A percentile compares a stretch with the other conserved stretches of the same genome.
phyloP scores from a whole-genome alignment of 2,797 vertebrate genomes.

The Anniella stebbinsi region DNA sequence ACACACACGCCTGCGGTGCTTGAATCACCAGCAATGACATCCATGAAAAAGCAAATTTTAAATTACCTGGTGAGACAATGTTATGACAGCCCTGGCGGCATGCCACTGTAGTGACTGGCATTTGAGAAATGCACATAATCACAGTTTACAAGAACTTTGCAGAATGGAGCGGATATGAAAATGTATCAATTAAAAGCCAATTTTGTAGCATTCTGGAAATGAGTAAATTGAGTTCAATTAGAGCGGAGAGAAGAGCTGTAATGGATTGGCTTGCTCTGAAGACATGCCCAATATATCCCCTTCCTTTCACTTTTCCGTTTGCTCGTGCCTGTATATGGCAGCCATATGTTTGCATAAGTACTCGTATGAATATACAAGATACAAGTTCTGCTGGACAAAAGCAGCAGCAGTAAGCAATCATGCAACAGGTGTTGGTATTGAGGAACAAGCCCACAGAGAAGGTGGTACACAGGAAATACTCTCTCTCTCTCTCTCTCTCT shows the following conservation, averaged over 20 bases:
- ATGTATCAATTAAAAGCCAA: neutral
- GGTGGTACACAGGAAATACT: too few relatives aligned
- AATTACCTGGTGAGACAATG: slow-evolving; percentile 24
- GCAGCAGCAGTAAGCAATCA: too few relatives aligned
- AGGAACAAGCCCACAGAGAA: neutral
- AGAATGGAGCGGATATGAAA: neutral
- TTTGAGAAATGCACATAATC: slow-evolving; percentile 24
- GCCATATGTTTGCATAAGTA: neutral
- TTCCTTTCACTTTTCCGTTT: neutral
- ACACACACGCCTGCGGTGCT: neutral
- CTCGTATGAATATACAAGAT: neutral
- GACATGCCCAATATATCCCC: neutral
- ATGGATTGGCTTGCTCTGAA: too few relatives aligned
- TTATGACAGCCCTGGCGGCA: neutral
- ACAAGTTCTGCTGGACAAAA: neutral
- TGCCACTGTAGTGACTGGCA: too few relatives aligned
- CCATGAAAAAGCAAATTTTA: slow-evolving; percentile 3
- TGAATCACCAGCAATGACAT: neutral
- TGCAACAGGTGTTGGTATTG: neutral
- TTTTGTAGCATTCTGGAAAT: slow-evolving; percentile 20
- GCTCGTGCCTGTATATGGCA: neutral
- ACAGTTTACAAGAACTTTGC: neutral
- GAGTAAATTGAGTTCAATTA: neutral
- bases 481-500: too few relatives aligned
- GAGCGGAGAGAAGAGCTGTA: neutral